Conservation (phyloP, 1,140 invertebrate genomes). For the Drosophila repleta region DNA sequence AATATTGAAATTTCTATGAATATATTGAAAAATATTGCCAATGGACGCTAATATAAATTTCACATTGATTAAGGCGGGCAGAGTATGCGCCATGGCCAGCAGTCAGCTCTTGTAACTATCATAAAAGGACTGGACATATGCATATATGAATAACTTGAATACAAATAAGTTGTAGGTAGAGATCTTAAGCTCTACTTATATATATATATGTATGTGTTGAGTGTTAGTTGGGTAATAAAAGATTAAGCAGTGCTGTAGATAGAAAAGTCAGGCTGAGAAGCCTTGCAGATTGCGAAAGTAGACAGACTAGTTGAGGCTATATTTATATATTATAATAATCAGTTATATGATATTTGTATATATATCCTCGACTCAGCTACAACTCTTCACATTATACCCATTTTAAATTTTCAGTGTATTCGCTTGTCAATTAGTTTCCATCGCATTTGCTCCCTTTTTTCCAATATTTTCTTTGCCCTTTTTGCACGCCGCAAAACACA, state of each 20-base stretch:
- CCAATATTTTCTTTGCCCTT: background rate
- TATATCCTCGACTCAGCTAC: background rate
- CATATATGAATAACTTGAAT: background rate
- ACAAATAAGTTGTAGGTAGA: background rate
- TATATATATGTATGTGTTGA: no score
- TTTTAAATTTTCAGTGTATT: slow-evolving; percentile 5
- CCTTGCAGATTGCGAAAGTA: no score
- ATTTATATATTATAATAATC: no score
- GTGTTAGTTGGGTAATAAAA: no score
- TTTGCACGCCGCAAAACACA: slow-evolving; percentile 53
- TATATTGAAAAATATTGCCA: slow-evolving; percentile 38
- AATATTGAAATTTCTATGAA: slow-evolving; percentile 49
- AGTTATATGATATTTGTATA: background rate
- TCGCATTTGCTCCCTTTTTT: background rate
- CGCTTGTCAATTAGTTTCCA: slow-evolving; percentile 15
- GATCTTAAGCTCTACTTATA: no score
- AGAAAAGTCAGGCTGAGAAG: no score
- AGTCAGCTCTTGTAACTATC: background rate
- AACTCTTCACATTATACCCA: background rate
- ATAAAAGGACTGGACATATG: background rate
- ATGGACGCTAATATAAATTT: slow-evolving; percentile 21
- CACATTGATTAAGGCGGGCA: slow-evolving; percentile 10
- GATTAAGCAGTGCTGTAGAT: no score
- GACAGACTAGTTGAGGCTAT: no score
- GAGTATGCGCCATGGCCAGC: background rate